Evolutionary conservation across 2,888 invertebrate species (phyloP), one percentile per base, ranked within the genome.

Genomic region (Helleia helle): DNA sequence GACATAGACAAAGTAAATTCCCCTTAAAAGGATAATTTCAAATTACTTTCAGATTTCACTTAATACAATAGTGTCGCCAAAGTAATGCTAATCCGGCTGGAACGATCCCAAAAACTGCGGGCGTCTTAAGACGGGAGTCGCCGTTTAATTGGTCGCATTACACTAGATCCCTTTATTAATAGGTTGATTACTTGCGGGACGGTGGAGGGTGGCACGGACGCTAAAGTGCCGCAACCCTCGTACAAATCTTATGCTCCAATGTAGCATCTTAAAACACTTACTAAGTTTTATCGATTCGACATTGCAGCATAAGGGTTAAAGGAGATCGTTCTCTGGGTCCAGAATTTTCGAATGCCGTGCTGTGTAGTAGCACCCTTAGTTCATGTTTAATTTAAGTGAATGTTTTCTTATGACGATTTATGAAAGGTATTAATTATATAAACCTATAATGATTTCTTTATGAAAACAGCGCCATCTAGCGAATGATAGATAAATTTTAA

Each of bases 101-200:
- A 81, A 67, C 67, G 70, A 70, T 59, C 79, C 84, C 81, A 83
- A 84, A 84, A 81, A 80, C 80, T 80, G 77, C 62, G 72, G 56
- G 69, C 65, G 74, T 79, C 80, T 81, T 69, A 76, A 81, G 80
- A 75, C 56, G 62, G 62, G 60, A 74, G 74, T 70, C 74, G 65
- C 72, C 70, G 61, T 77, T 83, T 84, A 84, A 83, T 83, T 83
- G 74, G 76, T 65, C 66, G 83, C 56, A 80, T 84, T 83, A 81
- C 63, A 62, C 65, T 62, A 73, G 66, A 84, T 68, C 84, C 66
- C 69, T 68, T 71, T 83, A 84, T 83, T 80, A 84, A 84, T 84
- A 77, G 83, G 77, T 75, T 75, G 83, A 80, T 84, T 83, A 80
- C 68, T 72, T 69, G 74, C 69, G 74, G 77, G 68, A 65, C 67